Evolutionary conservation across 1,140 invertebrate species (phyloP), one percentile per base, ranked within the genome.

Genomic region (Brachionus rubens): DNA sequence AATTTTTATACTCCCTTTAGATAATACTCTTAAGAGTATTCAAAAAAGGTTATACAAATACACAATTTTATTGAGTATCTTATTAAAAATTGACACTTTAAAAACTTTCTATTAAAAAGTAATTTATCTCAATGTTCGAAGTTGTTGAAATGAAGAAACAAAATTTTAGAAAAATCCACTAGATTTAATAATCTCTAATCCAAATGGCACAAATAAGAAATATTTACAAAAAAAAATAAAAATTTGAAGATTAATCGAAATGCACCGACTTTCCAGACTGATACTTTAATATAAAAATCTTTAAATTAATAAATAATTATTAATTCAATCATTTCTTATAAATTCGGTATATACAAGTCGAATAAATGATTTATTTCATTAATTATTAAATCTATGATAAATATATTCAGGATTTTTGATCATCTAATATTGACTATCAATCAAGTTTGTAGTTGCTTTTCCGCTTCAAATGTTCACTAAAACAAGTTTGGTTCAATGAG

Each of bases 261-360:
- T 65, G 33, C 59, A 65, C 59, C 59, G 59, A 65, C 59, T 65
- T 65, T 41, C 41, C 59, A 65, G 59, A 65, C 59, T 65, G 59
- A 24, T 65, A 43, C 59, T 65, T 43, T 65, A 43, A 65, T 65
- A 43, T 24, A 16, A 46, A 36, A 3, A 5, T 36, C 28, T 59
- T 59, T 59, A 59, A 59, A 59, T 59, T 59, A 65, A 65, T 65
- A 65, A 65, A 43, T 65, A 65, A 43, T 65, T 65, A 65, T 65
- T 41, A 65, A 65, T 65, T 46, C 9, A 14, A 14, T 46, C n/a
- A n/a, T n/a, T n/a, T n/a, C n/a, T n/a, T n/a, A n/a, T 30, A 62
- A 54, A 54, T 54, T 54, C 33, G 14, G 52, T 9, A 24, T 54
- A 54, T 28, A 33, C 52, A 54, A 54, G 9, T 24, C 33, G 28